Percentiles rank a stretch among this genome's conserved stretches.
phyloP scores from a whole-genome alignment of 1,140 invertebrate species.

The Nylanderia fulva region DNA sequence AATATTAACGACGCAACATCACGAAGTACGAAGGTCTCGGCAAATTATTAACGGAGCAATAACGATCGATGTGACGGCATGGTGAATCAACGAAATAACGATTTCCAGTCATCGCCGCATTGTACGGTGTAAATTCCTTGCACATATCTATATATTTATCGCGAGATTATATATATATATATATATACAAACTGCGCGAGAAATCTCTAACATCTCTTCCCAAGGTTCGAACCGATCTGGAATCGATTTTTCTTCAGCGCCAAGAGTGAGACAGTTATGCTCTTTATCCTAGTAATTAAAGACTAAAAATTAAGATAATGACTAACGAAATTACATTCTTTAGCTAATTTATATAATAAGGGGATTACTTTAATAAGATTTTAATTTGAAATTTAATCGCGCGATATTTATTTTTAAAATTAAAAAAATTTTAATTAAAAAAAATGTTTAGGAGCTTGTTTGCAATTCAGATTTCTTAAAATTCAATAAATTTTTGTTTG shows the following conservation, averaged over 20 bases:
- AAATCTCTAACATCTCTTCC: neutral
- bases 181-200: neutral
- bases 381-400: neutral
- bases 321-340: neutral
- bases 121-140: constrained; percentile 68
- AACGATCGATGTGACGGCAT: constrained; percentile 71
- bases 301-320: neutral
- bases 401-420: neutral
- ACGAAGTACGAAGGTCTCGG: constrained; percentile 72
- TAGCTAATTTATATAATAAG: constrained; percentile 9
- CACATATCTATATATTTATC: constrained; percentile 47
- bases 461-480: neutral
- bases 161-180: neutral
- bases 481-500: neutral
- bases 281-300: neutral
- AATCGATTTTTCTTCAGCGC: neutral
- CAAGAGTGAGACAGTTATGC: neutral
- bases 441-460: neutral
- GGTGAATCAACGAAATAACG: constrained; percentile 79
- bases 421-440: neutral
- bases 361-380: neutral
- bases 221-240: neutral
- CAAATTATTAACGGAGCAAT: constrained; percentile 74
- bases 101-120: constrained; percentile 79
- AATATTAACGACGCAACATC: constrained; percentile 76